Evolutionary conservation across 2,888 invertebrate species (phyloP), one percentile per base, ranked within the genome.

Genomic region (Griposia aprilina): DNA sequence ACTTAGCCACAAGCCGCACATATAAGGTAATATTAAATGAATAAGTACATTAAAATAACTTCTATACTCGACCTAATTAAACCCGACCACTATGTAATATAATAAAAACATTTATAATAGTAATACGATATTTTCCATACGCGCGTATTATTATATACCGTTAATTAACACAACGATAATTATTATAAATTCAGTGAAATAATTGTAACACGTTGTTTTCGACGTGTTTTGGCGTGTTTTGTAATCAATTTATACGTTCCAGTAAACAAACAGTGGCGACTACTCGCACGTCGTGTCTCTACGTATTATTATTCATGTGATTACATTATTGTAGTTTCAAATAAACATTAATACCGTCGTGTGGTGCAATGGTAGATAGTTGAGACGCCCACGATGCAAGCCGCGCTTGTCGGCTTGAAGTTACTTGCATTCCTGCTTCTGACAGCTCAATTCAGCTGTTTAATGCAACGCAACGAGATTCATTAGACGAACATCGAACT

Each of bases 81-180:
- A 68, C 65, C 62, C 66, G 70, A 73, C 63, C 76, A 62, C 67
- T 73, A 30, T 57, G 55, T 68, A 65, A 67, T 48, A 26, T 70
- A 60, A 78, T 57, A 76, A 57, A 74, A 74, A 76, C 59, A 73
- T 78, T 63, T 74, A 80, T 59, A 55, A 17, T 6, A 67, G 45
- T 67, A 70, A 78, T 71, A 68, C 63, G 30, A 86, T 77, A 84
- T 82, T 67, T 81, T 69, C 69, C 74, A 60, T 74, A 70, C 57
- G 30, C n/a, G 30, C 26, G 36, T 60, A 62, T 75, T 80, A 87
- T 82, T 84, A 59, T 79, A 78, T 83, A 69, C 52, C 68, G 78
- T 79, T 86, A 87, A 82, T 87, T 84, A 87, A 82, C 60, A 63
- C 60, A 17, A 30, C 50, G 73, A 76, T 87, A 77, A 81, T 79